Base-by-base conservation (phyloP, 2,797 vertebrate species). In the Ptychobarbus kaznakovi region DNA sequence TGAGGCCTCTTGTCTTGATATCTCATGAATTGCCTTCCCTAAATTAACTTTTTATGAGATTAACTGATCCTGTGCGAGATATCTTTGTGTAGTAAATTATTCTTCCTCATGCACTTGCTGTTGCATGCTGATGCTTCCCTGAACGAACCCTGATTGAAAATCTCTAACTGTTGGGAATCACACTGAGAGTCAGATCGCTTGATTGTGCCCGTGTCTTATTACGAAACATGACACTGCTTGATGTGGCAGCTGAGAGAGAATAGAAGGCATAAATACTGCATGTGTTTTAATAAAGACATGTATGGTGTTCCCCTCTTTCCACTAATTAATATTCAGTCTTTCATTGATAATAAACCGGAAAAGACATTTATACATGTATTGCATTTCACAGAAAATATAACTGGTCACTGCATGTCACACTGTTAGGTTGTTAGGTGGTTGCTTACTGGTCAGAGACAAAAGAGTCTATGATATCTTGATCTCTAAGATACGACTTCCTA, bases 71-170 rank as follows among this genome's bases (percentile, higher is more conserved):
- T 73, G 77, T 22, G 15, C 2, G 12, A 63, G 76, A 61, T 73
- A 46, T 63, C 28, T 49, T 3, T 40, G 44, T 40, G 44, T 12
- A 28, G n/a, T 58, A 63, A 80, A 63, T 58, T 63, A 65, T 80
- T 80, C 53, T 72, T 46, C 56, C 12, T 61, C 75, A 46, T 74
- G 72, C 63, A 65, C 35, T 68, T 68, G 32, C 78, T 44, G n/a
- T 44, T 78, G 15, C 46, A 20, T 49, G 56, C 25, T 18, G 73
- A 63, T 68, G 40, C 61, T 32, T 86, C 49, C 49, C 63, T 73
- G 56, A 86, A 80, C 22, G 46, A 83, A 51, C 63, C 35, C 35
- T 77, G 83, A 86, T 85, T 73, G 56, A 84, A 76, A 83, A 80
- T 28, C 18, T 87, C 53, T 25, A 4, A 70, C 28, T 69, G n/a